Conservation (phyloP, 2,888 invertebrate species). For the Hymenopus coronatus region DNA sequence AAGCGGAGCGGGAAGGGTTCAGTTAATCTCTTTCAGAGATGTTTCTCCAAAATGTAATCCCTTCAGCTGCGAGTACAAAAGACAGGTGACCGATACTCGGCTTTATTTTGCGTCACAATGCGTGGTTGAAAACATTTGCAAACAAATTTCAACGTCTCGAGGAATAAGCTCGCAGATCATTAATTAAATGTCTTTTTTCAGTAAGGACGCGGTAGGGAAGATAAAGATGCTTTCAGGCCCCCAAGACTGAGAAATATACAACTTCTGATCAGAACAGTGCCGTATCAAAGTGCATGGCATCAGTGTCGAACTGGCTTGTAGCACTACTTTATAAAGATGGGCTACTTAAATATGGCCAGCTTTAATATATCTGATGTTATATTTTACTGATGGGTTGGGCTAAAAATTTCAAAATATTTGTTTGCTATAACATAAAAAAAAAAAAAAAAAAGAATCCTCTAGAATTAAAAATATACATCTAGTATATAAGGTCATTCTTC, state of each 20-base stretch:
- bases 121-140: neutral
- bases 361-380: too few species aligned
- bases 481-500: too few species aligned
- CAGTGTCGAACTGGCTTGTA: neutral
- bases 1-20: neutral
- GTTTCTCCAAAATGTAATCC: neutral
- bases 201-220: neutral
- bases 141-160: neutral
- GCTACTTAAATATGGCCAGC: too few species aligned
- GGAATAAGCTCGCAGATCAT: neutral
- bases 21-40: neutral
- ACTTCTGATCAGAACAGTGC: neutral
- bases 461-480: too few species aligned
- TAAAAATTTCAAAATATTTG: too few species aligned
- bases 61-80: neutral
- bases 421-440: too few species aligned
- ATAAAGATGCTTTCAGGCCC: neutral
- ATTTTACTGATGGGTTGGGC: too few species aligned
- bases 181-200: neutral
- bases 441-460: too few species aligned
- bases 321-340: too few species aligned
- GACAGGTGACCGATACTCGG: neutral
- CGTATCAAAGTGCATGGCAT: neutral
- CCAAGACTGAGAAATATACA: neutral
- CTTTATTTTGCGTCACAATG: neutral